These are phyloP conservation scores for Anoura caudifer DNA, from an alignment of 2,113 vertebrate genomes.

Conservation along the genomic window DNA sequence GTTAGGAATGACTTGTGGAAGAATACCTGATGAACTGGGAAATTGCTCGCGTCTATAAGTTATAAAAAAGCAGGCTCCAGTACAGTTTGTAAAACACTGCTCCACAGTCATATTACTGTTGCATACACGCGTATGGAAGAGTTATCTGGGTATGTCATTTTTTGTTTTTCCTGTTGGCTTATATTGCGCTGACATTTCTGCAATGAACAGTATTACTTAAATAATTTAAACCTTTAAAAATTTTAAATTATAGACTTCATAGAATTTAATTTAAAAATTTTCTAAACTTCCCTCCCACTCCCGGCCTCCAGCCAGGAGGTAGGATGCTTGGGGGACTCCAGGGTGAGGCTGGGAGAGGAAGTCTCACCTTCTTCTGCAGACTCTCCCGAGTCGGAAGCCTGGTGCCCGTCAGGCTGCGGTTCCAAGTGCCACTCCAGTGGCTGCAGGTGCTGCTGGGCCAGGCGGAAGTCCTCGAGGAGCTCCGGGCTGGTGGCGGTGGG, in stretches of 20 bases:
- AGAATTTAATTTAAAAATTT: neutral
- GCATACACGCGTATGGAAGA: neutral
- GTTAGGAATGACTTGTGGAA: neutral
- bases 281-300: neutral
- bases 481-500: slow-evolving; percentile 19
- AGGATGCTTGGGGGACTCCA: neutral
- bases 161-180: neutral
- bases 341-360: rapidly evolving
- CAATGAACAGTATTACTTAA: neutral
- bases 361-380: slow-evolving; percentile 58
- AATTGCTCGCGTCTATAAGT: neutral
- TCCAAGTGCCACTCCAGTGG: slow-evolving; percentile 59
- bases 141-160: neutral
- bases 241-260: neutral
- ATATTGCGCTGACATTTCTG: neutral
- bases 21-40: neutral
- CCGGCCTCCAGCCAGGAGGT: neutral
- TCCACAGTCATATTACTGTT: neutral
- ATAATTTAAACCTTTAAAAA: neutral
- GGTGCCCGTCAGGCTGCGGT: slow-evolving; percentile 14
- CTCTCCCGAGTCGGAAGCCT: neutral
- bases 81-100: neutral
- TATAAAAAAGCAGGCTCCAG: neutral
- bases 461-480: slow-evolving; percentile 57
- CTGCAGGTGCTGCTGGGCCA: neutral